These are phyloP conservation scores for Hirtodrosophila trivittata DNA, from an alignment of 2,888 invertebrate species.

Conservation along the genomic window DNA sequence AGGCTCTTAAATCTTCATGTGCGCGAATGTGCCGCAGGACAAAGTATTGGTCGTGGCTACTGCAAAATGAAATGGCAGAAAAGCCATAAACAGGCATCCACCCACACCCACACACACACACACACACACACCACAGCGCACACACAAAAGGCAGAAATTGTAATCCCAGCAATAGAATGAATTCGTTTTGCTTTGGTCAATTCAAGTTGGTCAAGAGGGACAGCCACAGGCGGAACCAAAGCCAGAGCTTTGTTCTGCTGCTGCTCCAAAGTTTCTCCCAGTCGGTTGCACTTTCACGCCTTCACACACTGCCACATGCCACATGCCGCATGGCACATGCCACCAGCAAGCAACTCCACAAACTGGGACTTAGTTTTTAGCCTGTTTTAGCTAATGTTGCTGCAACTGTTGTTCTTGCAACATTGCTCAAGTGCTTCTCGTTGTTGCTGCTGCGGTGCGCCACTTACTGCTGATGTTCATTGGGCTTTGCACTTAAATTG, in stretches of 20 bases:
- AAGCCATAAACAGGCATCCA: conserved; percentile 43
- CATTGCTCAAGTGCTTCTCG: conserved; percentile 34
- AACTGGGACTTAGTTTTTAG: conserved; percentile 38
- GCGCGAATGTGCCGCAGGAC: conserved; percentile 42
- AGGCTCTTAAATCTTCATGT: conserved; percentile 66
- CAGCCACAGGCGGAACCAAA: conserved; percentile 14
- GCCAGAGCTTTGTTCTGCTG: conserved; percentile 8
- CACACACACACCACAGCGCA: conserved; percentile 4
- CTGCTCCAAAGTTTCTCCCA: conserved; percentile 12
- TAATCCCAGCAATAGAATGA: conserved; percentile 13
- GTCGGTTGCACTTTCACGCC: conserved; percentile 42
- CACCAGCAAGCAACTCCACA: background rate
- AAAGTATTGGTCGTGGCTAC: conserved; percentile 19
- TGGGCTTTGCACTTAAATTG: conserved; percentile 50
- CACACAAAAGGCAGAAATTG: background rate
- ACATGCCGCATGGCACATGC: background rate
- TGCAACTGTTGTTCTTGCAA: conserved; percentile 32
- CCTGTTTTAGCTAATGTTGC: conserved; percentile 50
- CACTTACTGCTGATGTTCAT: conserved; percentile 47
- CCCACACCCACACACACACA: conserved; percentile 2
- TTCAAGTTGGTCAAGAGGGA: conserved; percentile 53
- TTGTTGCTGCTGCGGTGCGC: conserved; percentile 10
- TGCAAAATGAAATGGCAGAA: conserved; percentile 43
- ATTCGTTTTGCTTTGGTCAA: conserved; percentile 47
- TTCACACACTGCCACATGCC: conserved; percentile 4